Conservation (phyloP, 2,888 invertebrate species). For the Micropterix aruncella region DNA sequence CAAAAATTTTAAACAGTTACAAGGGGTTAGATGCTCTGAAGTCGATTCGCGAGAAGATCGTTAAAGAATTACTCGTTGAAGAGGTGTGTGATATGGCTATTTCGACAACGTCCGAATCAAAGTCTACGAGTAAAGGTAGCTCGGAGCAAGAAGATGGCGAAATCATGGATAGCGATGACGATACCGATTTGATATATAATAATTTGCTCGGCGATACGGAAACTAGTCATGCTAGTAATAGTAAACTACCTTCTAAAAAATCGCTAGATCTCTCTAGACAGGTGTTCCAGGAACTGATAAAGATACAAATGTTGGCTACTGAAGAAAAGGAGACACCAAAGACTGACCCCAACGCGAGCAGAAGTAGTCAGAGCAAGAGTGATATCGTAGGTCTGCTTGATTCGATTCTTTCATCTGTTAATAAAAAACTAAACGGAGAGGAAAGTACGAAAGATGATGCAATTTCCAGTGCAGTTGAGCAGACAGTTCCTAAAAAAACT, state of each 20-base stretch:
- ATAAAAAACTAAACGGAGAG: not conserved
- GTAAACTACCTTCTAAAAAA: conserved; percentile 2
- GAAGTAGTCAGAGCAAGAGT: not conserved
- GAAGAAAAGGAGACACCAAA: too few species aligned
- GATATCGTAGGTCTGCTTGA: not conserved
- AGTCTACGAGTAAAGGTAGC: conserved; percentile 16
- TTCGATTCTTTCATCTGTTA: conserved; percentile 1
- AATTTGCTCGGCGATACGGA: not conserved
- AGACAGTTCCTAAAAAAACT: not conserved
- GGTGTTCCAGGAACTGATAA: conserved; percentile 3
- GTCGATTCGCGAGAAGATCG: conserved; percentile 6
- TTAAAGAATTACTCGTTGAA: conserved; percentile 7
- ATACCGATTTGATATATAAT: conserved; percentile 15
- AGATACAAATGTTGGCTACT: conserved; percentile 1
- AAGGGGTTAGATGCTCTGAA: conserved; percentile 5
- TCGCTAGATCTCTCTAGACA: conserved; percentile 1
- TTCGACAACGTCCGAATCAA: conserved; percentile 16
- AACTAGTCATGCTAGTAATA: conserved; percentile 2
- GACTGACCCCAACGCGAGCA: not conserved
- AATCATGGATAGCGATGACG: conserved; percentile 33
- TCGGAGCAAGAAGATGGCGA: conserved; percentile 21
- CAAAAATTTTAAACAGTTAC: not conserved
- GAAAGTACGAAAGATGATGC: not conserved
- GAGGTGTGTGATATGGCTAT: conserved; percentile 10
- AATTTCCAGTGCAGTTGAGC: not conserved